Percentiles rank a stretch among this genome's conserved stretches.
Conservation (phyloP, 2,888 invertebrate species). For the Eutolmus rufibarbis region DNA sequence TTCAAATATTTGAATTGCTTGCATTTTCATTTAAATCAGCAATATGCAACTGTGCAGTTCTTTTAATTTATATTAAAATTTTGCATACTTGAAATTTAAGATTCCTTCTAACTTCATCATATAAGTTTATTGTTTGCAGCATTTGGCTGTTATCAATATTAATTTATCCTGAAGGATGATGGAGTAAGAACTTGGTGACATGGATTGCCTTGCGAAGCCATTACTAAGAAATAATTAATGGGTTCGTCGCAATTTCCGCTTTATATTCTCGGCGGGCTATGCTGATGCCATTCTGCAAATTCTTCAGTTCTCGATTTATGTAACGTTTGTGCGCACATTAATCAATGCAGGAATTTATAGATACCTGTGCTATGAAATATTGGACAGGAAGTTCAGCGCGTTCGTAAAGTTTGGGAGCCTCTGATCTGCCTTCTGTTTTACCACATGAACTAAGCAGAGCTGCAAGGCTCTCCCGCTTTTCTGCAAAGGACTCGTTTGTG, state of each 20-base stretch:
- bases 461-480: not conserved
- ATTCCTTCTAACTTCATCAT: not conserved
- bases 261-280: not conserved
- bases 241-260: slow-evolving; percentile 1
- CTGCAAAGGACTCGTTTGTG: not conserved
- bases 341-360: slow-evolving; percentile 32
- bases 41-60: no score
- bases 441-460: not conserved
- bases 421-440: not conserved
- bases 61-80: no score
- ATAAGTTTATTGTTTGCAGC: not conserved
- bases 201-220: not conserved
- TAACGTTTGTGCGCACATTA: slow-evolving; percentile 8
- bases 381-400: not conserved
- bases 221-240: slow-evolving; percentile 2
- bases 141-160: not conserved
- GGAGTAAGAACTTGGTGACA: not conserved
- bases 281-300: slow-evolving; percentile 6
- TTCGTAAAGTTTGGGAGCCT: not conserved
- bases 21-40: no score
- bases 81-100: not conserved
- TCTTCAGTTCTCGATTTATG: slow-evolving; percentile 23
- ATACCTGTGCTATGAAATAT: slow-evolving; percentile 9
- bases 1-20: no score
- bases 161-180: not conserved